Conservation (phyloP, 2,797 vertebrate species). For the Phalloptychus januarius region DNA sequence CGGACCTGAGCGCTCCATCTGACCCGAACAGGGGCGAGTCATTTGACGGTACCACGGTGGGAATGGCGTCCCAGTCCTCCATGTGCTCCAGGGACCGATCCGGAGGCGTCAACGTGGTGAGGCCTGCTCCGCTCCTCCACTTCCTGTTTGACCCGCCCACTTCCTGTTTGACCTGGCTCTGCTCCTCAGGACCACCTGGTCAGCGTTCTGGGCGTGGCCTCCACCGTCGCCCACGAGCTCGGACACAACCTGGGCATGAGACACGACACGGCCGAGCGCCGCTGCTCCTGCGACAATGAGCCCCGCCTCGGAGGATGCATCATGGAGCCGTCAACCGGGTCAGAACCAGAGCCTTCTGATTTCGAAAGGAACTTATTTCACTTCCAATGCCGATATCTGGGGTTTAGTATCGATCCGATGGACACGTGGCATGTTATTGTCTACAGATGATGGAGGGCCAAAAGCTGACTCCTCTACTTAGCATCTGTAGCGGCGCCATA, state of each 20-base stretch:
- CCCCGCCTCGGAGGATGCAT: constrained; percentile 88
- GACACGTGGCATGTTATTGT: too few species aligned
- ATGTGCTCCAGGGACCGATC: constrained; percentile 89
- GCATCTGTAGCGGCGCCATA: too few species aligned
- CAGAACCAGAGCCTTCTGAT: constrained; percentile 45
- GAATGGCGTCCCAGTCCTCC: constrained; percentile 89
- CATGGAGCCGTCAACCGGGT: constrained; percentile 92
- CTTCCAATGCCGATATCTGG: too few species aligned
- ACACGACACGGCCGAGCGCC: constrained; percentile 81
- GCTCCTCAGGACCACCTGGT: constrained; percentile 88
- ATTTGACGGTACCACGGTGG: constrained; percentile 86
- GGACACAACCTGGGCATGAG: constrained; percentile 93
- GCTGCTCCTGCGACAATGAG: constrained; percentile 83
- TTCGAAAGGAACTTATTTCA: too few species aligned
- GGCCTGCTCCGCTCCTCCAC: constrained; percentile 16
- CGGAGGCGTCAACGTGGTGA: constrained; percentile 90
- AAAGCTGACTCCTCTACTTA: too few species aligned
- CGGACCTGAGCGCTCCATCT: not conserved
- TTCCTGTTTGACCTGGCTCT: not conserved
- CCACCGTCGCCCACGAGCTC: constrained; percentile 91
- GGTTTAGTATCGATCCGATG: too few species aligned
- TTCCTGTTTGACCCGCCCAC: not conserved
- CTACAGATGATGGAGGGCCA: too few species aligned
- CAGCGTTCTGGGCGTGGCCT: constrained; percentile 87
- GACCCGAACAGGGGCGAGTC: constrained; percentile 72